Evolutionary conservation across 2,113 vertebrate species (phyloP), one percentile per base, ranked within the genome.

Genomic region (Abramis brama): DNA sequence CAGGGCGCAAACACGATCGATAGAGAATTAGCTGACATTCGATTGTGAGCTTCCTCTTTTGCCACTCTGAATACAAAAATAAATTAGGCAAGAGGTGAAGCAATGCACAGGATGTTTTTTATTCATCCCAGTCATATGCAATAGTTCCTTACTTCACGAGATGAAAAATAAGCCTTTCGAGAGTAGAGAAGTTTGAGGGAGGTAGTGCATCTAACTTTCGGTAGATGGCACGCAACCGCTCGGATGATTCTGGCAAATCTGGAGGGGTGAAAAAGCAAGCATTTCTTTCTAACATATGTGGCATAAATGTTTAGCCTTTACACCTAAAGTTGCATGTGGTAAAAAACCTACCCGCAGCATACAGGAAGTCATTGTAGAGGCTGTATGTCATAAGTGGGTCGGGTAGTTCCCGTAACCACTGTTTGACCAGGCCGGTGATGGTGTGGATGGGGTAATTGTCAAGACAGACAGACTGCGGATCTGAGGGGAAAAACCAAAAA

Each of bases 1-100:
- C 98, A 99, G 0, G 98, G 98, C 0, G 97, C 98, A 55, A 99
- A 99, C 86, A 99, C 95, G 27, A 99, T 99, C 50, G 98, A 97
- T 84, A 99, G 90, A 0, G 98, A 96, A 0, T 93, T 96, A 0
- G 97, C 90, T 0, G 97, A 95, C 98, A 99, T 99, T 36, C 97
- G 97, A 91, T 99, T 99, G 91, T 97, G 94, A 0, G 96, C 90
- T 90, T 99, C 98, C 21, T 98, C 95, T 70, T 96, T 94, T 64
- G 97, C 94, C 87, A 99, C 98, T 91, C 98, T 99, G 90, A 12
- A 89, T 10, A 83, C 50, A 52, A 13, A 80, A 91, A 74, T 39
- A 13, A 43, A n/a, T 27, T 47, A 5, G 2, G 25, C 66, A 62
- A 66, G 43, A 45, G 23, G 7, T 57, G 21, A 55, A 50, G 33